Evolutionary conservation across 2,888 invertebrate genomes (phyloP).

Genomic region (Hydrotaea cyrtoneurina): DNA sequence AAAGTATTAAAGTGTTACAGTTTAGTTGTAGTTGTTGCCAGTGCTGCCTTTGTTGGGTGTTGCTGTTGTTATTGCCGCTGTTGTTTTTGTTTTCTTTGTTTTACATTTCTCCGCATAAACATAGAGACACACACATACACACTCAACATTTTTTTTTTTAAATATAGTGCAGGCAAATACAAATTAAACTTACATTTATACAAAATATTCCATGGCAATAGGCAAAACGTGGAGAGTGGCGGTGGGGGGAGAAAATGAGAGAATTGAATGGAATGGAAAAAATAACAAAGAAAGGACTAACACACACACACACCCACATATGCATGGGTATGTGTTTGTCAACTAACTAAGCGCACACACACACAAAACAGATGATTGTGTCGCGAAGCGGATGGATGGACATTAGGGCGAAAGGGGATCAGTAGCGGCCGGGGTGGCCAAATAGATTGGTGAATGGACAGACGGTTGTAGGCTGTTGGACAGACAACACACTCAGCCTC

Average conservation of each 20-base stretch:
- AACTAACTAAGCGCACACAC: too few relatives aligned
- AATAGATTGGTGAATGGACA: too few relatives aligned
- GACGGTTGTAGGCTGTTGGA: too few relatives aligned
- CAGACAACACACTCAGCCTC: too few relatives aligned
- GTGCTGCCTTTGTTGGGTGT: background rate
- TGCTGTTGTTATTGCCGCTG: background rate
- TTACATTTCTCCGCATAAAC: slow-evolving; percentile 32
- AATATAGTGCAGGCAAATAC: slow-evolving; percentile 15
- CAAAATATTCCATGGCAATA: background rate
- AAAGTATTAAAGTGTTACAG: slow-evolving; percentile 29
- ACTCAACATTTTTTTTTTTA: slow-evolving; percentile 16
- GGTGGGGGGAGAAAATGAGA: background rate
- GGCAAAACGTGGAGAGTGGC: background rate
- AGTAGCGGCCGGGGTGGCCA: too few relatives aligned
- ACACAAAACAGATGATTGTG: too few relatives aligned
- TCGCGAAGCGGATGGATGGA: too few relatives aligned
- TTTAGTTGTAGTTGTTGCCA: slow-evolving; percentile 12
- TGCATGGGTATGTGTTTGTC: background rate
- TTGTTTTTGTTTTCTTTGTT: slow-evolving; percentile 34
- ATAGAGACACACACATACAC: slow-evolving; percentile 28
- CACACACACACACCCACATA: background rate
- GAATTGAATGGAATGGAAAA: background rate
- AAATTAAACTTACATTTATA: slow-evolving; percentile 31
- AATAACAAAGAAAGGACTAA: background rate
- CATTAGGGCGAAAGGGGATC: too few relatives aligned